Evolutionary conservation across 1,140 invertebrate genomes (phyloP), one percentile per base, ranked within the genome.

Genomic region (Triops longicaudatus): DNA sequence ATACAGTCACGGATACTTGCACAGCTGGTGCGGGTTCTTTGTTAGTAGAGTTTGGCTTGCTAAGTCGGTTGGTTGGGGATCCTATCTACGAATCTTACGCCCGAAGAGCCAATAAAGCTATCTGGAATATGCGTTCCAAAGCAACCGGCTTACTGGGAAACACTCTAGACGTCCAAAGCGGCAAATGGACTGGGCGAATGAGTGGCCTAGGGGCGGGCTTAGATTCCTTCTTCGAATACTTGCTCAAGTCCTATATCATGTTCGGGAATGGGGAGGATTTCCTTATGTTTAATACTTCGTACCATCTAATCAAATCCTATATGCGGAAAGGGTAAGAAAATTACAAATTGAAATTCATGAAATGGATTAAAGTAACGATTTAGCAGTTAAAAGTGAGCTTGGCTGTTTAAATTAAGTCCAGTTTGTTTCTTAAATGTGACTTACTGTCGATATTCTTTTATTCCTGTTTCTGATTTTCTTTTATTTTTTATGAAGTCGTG

Each of bases 221-320:
- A n/a, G 90, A 91, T 82, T 90, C 89, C 12, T 91, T 89, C 82
- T 91, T 86, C 83, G 90, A 91, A 83, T 91, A 91, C 83, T 82
- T 91, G 73, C 84, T 91, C 26, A 91, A 91, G 82, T 83, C 88
- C 26, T 90, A 87, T 80, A 89, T 91, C 79, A 80, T 91, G 42
- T 91, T 91, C 84, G 89, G 89, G 27, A 87, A 90, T 77, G 80
- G 84, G 76, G 84, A 86, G 78, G 88, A 90, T 81, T 83, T 87
- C 42, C 78, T 83, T 74, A 89, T 88, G 86, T 91, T 90, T 81
- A 87, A 88, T 82, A 87, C 89, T 81, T 85, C 86, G 4, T 90
- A 90, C 82, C 82, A 84, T 74, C 83, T 83, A 28, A 89, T 91
- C 72, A 88, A 89, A 80, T 86, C 85, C 78, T 87, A 90, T 81